Evolutionary conservation across 64 coral and sea anemone genomes (phyloP), one percentile per base, ranked within the genome.

Genomic region (Porites australiensis): DNA sequence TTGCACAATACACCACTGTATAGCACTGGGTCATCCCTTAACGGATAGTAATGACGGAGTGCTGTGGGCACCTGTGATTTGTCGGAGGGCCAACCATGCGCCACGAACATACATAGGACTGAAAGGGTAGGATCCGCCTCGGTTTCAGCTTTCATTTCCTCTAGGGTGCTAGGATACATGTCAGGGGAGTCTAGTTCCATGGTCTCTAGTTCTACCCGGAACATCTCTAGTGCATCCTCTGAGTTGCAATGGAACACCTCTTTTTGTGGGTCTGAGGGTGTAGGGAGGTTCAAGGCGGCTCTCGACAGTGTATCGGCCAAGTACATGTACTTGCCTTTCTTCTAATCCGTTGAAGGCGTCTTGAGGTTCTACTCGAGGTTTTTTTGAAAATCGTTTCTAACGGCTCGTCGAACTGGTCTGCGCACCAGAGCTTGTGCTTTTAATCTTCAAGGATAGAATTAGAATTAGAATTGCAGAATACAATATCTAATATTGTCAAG

Each of bases 351-450:
- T 92, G 81, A 44, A 87, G 77, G 7, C 90, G 80, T 45, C 55
- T 87, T 51, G 52, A 55, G 4, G 66, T 79, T 16, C 60, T 77
- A 85, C 57, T 62, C 55, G 87, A 70, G 14, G 69, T 60, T 74
- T 79, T 93, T 27, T 93, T 91, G 20, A 91, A 82, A n/a, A 93
- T 93, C 0, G 72, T 87, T 93, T 87, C 89, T 71, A 91, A 74
- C 18, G 72, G 63, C 55, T 88, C n/a, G n/a, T n/a, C n/a, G n/a
- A n/a, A n/a, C n/a, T n/a, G n/a, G n/a, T n/a, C n/a, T n/a, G n/a
- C n/a, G n/a, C n/a, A n/a, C n/a, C n/a, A n/a, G n/a, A n/a, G n/a
- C n/a, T n/a, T n/a, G n/a, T n/a, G n/a, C n/a, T n/a, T n/a, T n/a
- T n/a, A n/a, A n/a, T n/a, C n/a, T n/a, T n/a, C n/a, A n/a, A n/a